Conservation (phyloP, 2,113 vertebrate species). For the Nesogale talazaci region DNA sequence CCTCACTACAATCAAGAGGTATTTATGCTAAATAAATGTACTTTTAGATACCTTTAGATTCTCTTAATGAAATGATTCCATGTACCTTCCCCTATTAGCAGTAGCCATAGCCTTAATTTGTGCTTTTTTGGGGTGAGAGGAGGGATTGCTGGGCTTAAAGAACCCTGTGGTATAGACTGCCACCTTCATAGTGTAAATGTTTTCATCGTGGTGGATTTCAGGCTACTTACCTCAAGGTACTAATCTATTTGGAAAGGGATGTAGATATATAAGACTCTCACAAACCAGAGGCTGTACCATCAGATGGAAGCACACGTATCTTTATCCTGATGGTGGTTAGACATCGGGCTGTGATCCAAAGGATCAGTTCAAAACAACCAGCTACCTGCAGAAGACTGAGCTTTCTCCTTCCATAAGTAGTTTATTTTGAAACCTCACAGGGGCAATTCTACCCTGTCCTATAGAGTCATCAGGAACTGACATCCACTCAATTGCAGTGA, state of each 20-base stretch:
- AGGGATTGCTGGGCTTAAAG: too few relatives aligned
- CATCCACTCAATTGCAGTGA: too few relatives aligned
- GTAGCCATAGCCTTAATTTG: not conserved
- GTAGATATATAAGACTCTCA: not conserved
- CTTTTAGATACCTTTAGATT: not conserved
- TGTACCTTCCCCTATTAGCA: not conserved
- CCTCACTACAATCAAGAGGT: not conserved
- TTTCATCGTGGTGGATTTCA: not conserved
- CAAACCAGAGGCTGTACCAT: rapidly evolving
- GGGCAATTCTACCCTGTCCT: too few relatives aligned
- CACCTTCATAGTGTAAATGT: not conserved
- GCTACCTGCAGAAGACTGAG: too few relatives aligned
- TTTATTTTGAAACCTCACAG: too few relatives aligned
- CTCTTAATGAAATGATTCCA: not conserved
- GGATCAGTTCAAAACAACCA: too few relatives aligned
- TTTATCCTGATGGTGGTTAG: not conserved
- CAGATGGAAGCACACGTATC: not conserved
- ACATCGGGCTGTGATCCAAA: too few relatives aligned
- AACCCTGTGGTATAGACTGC: not conserved
- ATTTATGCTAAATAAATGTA: not conserved
- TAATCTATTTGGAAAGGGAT: not conserved
- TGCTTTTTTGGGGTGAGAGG: not conserved
- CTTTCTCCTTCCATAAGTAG: too few relatives aligned
- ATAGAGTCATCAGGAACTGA: too few relatives aligned
- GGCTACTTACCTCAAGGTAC: not conserved